Conservation (phyloP, 1,140 invertebrate genomes). For the Musca domestica region DNA sequence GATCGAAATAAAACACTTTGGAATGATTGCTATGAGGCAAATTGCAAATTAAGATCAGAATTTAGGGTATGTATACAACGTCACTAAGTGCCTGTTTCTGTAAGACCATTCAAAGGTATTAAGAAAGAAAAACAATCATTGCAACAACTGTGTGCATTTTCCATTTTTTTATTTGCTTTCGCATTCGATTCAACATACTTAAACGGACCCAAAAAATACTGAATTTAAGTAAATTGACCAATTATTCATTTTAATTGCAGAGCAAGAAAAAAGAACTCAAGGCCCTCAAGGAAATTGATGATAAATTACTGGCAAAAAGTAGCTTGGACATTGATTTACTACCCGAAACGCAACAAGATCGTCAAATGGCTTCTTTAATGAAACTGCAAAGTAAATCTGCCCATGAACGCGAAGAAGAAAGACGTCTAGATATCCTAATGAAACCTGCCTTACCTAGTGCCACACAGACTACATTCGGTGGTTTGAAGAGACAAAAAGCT, state of each 20-base stretch:
- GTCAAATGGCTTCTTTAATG: slow-evolving; percentile 73
- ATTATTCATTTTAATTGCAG: slow-evolving; percentile 55
- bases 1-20: slow-evolving; percentile 74
- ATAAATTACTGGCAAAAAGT: slow-evolving; percentile 71
- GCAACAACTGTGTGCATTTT: background rate
- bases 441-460: slow-evolving; percentile 61
- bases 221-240: slow-evolving; percentile 11
- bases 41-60: slow-evolving; percentile 73
- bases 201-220: background rate
- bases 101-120: background rate
- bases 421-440: slow-evolving; percentile 59
- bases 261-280: slow-evolving; percentile 74
- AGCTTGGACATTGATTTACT: slow-evolving; percentile 76
- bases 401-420: slow-evolving; percentile 53
- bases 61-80: slow-evolving; percentile 68
- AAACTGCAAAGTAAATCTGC: slow-evolving; percentile 61
- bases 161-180: too few species aligned
- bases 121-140: background rate
- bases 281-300: slow-evolving; percentile 66
- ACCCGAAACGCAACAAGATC: slow-evolving; percentile 76
- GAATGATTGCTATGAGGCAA: slow-evolving; percentile 89
- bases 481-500: slow-evolving; percentile 58
- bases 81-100: background rate
- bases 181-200: too few species aligned
- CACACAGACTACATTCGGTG: slow-evolving; percentile 59